Base-by-base conservation (phyloP, 2,888 invertebrate species). In the Microplitis manilae region DNA sequence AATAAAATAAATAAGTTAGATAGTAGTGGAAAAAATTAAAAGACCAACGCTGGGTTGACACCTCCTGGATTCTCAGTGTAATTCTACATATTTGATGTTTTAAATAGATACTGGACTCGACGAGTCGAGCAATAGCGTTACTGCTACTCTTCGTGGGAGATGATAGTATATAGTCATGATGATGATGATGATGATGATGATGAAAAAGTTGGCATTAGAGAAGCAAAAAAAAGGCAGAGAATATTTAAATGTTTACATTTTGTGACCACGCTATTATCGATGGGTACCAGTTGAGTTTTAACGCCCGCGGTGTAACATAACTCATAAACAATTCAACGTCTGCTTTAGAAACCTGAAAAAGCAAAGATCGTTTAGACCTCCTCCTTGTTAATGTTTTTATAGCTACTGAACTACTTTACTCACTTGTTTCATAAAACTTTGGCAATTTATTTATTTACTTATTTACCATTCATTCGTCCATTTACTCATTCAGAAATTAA, bases 1-100 rank as follows among this genome's bases (percentile, higher is more conserved):
- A 30, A 30, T 30, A 30, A 30, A 4, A 30, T 30, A 9, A 73
- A 65, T 2, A 73, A 50, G 17, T 70, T 41, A 64, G 38, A 59
- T 7, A 41, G 69, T 20, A 50, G 71, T 50, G 15, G 64, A 61
- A 68, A 65, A 68, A 59, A 68, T 40, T 17, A 20, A 30, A 75
- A 61, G 84, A 85, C 85, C 85, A 85, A 85, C 85, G 85, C 84
- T 80, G 77, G 70, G 85, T 78, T 81, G 67, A 79, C 83, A 85
- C 85, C 85, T 82, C 84, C 84, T 82, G 79, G 80, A 70, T 79
- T 50, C 50, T 50, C 13, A 9, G 81, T 41, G 59, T 13, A 68
- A 9, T 30, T 30, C 30, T 13, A 60, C 77, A 67, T n/a, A 69
- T 68, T 68, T 73, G 67, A 68, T 77, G 81, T 79, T 81, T 79